Evolutionary conservation across 2,797 vertebrate genomes (phyloP).

Genomic region (Clamator glandarius): DNA sequence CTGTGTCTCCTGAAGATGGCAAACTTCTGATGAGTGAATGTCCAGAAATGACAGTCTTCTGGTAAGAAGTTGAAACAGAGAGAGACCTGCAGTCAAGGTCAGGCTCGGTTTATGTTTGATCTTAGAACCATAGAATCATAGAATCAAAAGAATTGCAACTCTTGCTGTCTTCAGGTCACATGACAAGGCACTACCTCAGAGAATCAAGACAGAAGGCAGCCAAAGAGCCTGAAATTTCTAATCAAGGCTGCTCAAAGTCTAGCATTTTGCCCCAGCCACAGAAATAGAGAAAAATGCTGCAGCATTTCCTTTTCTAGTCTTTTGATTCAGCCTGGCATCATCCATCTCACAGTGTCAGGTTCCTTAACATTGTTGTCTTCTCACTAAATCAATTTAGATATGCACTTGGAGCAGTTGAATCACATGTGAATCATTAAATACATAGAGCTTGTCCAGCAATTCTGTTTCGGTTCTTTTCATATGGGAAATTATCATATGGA

Average conservation of each 20-base stretch:
- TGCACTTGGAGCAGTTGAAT: background rate
- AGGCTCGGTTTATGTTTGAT: background rate
- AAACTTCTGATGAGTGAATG: too few relatives aligned
- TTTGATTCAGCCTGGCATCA: background rate
- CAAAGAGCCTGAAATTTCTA: background rate
- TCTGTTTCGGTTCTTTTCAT: background rate
- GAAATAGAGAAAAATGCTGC: background rate
- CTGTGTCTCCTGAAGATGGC: too few relatives aligned
- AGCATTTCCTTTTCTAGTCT: background rate
- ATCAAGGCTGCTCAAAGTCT: background rate
- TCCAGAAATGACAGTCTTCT: too few relatives aligned
- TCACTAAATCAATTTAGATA: background rate
- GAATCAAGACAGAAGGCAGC: background rate
- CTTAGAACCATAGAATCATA: too few relatives aligned
- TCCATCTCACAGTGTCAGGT: background rate
- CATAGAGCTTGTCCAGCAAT: background rate
- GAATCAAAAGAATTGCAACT: background rate
- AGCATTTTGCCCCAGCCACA: background rate
- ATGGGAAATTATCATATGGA: background rate
- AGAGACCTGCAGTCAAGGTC: too few relatives aligned
- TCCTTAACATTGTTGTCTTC: background rate
- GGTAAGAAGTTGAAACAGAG: too few relatives aligned
- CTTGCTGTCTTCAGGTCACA: background rate
- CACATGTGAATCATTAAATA: conserved; percentile 4
- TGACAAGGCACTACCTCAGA: background rate